Base-by-base conservation (phyloP, 35 echinoderm and acorn worm genomes). In the Apostichopus californicus region DNA sequence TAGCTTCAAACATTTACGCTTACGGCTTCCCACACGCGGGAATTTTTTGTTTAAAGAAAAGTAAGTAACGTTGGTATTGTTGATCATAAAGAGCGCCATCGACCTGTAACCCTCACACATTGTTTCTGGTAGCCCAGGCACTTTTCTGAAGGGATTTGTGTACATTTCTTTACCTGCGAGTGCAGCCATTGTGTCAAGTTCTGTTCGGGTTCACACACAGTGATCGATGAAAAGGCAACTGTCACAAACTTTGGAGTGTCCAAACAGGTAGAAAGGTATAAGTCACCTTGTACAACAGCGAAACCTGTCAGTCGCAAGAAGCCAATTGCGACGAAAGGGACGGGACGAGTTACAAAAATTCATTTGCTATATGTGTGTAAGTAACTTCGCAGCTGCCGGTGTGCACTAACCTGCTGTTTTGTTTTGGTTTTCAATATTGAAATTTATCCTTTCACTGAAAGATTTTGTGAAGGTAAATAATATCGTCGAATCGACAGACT, bases 141-240 rank as follows among this genome's bases (percentile, higher is more conserved):
- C 71, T 18, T 75, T 75, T 18, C 18, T 68, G 71, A 75, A 75
- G 14, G 71, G 71, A 22, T 75, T 75, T 46, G 17, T n/a, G 71
- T 75, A 75, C 13, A 6, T 7, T 75, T 18, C 71, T 20, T 22
- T 75, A 75, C 71, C 71, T 22, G 20, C 15, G 20, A 61, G 58
- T 61, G n/a, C 71, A 22, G n/a, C 20, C 71, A 85, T 85, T 85
- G 81, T 85, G 81, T 85, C 8, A 58, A 85, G 81, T 85, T 58
- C 55, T 85, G 81, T 85, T 58, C 23, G 17, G 57, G 81, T 85
- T 85, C 81, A 85, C 81, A 85, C 24, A n/a, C 81, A 15, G 15
- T 9, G 81, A 85, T 85, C 81, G 81, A 85, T 85, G 57, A 85
- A 46, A 46, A 58, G 21, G 57, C 17, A 58, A 20, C 81, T 85